These are phyloP conservation scores for Theristicus caerulescens DNA, from an alignment of 2,113 vertebrate species.

Conservation along the genomic window DNA sequence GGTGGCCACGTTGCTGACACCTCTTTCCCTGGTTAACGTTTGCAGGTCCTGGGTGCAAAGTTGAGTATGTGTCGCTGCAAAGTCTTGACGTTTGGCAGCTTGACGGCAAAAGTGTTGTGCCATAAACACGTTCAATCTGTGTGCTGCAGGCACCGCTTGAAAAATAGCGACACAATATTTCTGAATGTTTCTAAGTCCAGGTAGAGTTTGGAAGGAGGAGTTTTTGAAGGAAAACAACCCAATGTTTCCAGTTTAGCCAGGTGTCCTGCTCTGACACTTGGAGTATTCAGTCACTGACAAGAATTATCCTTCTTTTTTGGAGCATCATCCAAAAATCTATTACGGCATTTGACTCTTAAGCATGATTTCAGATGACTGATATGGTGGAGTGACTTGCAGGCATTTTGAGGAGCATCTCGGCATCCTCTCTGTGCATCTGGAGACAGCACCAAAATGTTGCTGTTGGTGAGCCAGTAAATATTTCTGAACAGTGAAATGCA, in stretches of 20 bases:
- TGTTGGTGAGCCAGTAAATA: not conserved
- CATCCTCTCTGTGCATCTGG: not conserved
- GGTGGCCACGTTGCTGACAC: fast-evolving
- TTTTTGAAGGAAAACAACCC: not conserved
- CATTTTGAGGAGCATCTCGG: not conserved
- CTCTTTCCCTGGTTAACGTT: not conserved
- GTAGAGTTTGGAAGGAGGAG: not conserved
- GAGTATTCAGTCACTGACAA: not conserved
- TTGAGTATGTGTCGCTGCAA: not conserved
- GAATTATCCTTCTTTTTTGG: not conserved
- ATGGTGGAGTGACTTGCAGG: not conserved
- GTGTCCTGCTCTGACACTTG: not conserved
- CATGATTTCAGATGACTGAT: not conserved
- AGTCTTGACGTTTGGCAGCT: not conserved
- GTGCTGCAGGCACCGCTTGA: not conserved
- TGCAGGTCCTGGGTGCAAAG: not conserved
- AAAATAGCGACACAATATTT: not conserved
- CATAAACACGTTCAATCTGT: not conserved
- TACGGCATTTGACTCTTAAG: not conserved
- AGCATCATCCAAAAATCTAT: not conserved
- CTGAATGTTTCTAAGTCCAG: not conserved
- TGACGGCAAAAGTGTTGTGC: not conserved
- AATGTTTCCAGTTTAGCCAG: not conserved
- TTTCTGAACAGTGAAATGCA: not conserved
- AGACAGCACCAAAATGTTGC: not conserved